These are phyloP conservation scores for Triops cancriformis DNA, from an alignment of 1,140 invertebrate species.

Conservation along the genomic window DNA sequence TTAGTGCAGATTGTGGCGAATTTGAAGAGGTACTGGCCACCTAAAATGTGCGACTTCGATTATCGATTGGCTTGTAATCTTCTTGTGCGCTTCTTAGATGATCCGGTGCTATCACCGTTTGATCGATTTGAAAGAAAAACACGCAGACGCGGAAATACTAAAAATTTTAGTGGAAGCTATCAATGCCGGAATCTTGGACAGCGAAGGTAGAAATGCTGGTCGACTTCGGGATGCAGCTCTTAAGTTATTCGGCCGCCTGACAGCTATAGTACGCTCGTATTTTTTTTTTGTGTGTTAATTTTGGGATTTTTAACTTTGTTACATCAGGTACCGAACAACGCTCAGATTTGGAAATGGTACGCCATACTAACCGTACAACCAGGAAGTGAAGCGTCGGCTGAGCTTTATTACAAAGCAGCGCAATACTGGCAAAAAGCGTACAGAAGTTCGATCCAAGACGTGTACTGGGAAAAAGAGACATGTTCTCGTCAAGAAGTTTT, in stretches of 20 bases:
- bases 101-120: constrained; percentile 72
- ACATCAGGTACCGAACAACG: constrained; percentile 50
- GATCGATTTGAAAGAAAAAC: constrained; percentile 72
- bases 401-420: constrained; percentile 53
- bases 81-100: constrained; percentile 49
- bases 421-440: constrained; percentile 46
- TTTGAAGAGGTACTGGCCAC: constrained; percentile 31
- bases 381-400: constrained; percentile 49
- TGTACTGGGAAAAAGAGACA: constrained; percentile 50
- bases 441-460: constrained; percentile 42
- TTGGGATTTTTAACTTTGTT: not conserved
- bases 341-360: constrained; percentile 48
- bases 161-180: constrained; percentile 63
- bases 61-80: constrained; percentile 33
- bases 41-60: constrained; percentile 36
- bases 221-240: not conserved
- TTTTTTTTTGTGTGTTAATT: not conserved
- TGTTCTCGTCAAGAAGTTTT: constrained; percentile 35
- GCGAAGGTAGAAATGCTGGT: constrained; percentile 38
- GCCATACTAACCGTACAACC: constrained; percentile 32
- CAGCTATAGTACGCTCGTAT: constrained; percentile 46
- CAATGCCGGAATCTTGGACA: constrained; percentile 51
- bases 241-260: constrained; percentile 71
- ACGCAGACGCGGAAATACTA: constrained; percentile 68
- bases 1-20: constrained; percentile 59